Percentiles rank a stretch among this genome's conserved stretches.
These are phyloP conservation scores for Pluvialis apricaria DNA, from an alignment of 2,113 vertebrate genomes.

Conservation along the genomic window DNA sequence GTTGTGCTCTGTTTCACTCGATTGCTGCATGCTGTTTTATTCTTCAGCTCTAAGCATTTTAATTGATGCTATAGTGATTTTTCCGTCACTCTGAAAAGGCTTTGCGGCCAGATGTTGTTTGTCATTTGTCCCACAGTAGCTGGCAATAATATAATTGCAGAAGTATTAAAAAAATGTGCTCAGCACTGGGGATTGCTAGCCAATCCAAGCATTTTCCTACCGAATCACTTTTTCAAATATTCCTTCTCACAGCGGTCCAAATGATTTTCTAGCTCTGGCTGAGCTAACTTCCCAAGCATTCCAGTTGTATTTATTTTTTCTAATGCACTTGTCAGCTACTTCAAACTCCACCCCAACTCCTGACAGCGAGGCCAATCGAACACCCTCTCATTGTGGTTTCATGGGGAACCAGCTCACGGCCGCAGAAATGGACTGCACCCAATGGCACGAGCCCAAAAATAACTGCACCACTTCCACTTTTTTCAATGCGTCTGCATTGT, in stretches of 20 bases:
- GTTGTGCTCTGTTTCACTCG: neutral
- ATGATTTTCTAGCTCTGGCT: conserved; percentile 44
- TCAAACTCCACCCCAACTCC: conserved; percentile 38
- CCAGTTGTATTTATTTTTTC: conserved; percentile 61
- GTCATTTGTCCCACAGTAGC: conserved; percentile 53
- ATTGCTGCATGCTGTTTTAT: neutral
- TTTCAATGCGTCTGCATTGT: conserved; percentile 9
- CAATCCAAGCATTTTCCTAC: conserved; percentile 39
- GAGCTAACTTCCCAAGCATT: conserved; percentile 55
- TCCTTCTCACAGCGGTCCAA: neutral
- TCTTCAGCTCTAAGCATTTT: neutral
- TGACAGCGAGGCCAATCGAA: conserved; percentile 16
- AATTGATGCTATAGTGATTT: neutral
- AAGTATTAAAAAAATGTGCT: conserved; percentile 24
- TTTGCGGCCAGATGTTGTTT: conserved; percentile 54
- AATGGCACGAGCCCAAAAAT: conserved; percentile 39
- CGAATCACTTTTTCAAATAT: conserved; percentile 34
- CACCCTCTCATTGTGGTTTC: conserved; percentile 36
- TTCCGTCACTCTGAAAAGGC: neutral
- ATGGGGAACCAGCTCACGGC: neutral
- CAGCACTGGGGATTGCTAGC: neutral
- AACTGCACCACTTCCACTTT: conserved; percentile 44
- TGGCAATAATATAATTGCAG: conserved; percentile 32
- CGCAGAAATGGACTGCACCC: conserved; percentile 53
- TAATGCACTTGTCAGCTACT: conserved; percentile 56